phyloP scores from a whole-genome alignment of 2,113 vertebrate genomes.

The Sebastes schlegelii region DNA sequence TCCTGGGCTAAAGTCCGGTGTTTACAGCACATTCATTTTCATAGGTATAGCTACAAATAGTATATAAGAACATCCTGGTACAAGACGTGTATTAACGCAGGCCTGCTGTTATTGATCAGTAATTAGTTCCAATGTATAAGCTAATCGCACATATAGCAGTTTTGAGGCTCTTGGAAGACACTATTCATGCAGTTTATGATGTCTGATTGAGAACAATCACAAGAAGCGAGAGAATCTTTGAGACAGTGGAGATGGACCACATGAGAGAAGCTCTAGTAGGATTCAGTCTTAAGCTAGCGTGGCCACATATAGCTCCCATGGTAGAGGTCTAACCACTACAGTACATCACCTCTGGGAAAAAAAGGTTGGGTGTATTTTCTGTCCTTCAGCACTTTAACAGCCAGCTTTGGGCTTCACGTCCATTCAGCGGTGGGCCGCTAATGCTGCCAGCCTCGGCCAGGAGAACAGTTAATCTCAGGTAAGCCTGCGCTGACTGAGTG shows the following conservation, averaged over 20 bases:
- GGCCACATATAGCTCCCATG: conserved; percentile 51
- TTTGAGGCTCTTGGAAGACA: background rate
- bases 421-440: conserved; percentile 70
- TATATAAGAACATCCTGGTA: background rate
- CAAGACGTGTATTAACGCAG: background rate
- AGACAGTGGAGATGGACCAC: conserved; percentile 26
- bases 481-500: conserved; percentile 80
- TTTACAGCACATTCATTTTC: too few relatives aligned
- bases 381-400: conserved; percentile 73
- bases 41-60: too few relatives aligned
- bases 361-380: conserved; percentile 68
- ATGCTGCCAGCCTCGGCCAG: conserved; percentile 72
- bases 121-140: background rate
- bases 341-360: conserved; percentile 61
- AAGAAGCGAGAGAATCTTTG: conserved; percentile 1
- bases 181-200: background rate
- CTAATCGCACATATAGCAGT: background rate
- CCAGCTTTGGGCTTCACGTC: conserved; percentile 70
- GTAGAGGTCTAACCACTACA: conserved; percentile 51
- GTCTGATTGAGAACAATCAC: conserved; percentile 7
- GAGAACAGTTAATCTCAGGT: conserved; percentile 86
- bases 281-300: conserved; percentile 45
- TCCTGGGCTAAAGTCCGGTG: too few relatives aligned
- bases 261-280: conserved; percentile 18
- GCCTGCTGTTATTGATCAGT: conserved; percentile 12